Evolutionary conservation across 2,888 invertebrate genomes (phyloP).

Genomic region (Microplitis deprimator): DNA sequence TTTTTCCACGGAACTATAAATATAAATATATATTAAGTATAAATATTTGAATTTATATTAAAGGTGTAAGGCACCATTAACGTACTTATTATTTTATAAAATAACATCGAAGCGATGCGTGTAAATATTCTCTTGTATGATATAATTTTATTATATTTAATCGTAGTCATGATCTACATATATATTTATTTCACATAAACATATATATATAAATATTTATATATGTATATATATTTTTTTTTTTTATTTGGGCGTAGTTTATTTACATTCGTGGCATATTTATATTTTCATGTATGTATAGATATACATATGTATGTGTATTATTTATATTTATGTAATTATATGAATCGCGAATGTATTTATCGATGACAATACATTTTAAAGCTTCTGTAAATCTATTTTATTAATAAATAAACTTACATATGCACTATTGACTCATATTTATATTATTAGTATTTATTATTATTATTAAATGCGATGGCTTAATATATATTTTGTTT

Average conservation of each 20-base stretch:
- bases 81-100: constrained; percentile 16
- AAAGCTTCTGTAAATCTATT: constrained; percentile 39
- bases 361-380: constrained; percentile 37
- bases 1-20: neutral
- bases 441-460: neutral
- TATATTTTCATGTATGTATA: constrained; percentile 14
- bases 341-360: constrained; percentile 1
- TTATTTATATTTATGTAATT: neutral
- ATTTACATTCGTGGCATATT: constrained; percentile 27
- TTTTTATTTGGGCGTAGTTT: constrained; percentile 31
- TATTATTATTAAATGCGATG: neutral
- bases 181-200: constrained; percentile 2
- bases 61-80: constrained; percentile 42
- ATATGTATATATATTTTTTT: constrained; percentile 24
- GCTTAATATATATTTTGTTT: neutral
- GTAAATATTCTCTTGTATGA: constrained; percentile 7
- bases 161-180: neutral
- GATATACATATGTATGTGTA: too few species aligned
- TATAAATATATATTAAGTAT: neutral
- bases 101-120: constrained; percentile 18
- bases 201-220: constrained; percentile 5
- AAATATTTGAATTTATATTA: constrained; percentile 2
- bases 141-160: neutral
- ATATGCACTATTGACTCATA: constrained; percentile 23
- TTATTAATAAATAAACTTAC: constrained; percentile 30